Evolutionary conservation across 2,797 vertebrate species (phyloP), one percentile per base, ranked within the genome.

Genomic region (Hybognathus amarus): DNA sequence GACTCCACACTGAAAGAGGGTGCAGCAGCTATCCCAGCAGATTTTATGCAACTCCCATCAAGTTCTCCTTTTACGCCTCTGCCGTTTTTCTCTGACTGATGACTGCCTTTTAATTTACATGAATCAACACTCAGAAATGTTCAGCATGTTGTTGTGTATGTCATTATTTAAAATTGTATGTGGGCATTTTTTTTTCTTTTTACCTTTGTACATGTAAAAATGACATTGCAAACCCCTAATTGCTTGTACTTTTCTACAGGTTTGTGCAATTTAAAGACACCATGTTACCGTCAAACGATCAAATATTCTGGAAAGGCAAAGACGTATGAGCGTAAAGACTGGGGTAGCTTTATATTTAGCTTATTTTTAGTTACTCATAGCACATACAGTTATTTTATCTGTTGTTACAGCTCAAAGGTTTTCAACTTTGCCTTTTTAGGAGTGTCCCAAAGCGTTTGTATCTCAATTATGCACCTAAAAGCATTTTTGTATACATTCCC

Each of bases 401-500:
- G 3, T 40, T 45, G 18, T 81, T 64, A 63, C 56, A 45, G 78
- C 77, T 66, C 52, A 47, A 54, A 24, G 67, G 80, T 80, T 73
- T 79, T 79, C 24, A 56, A 63, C 40, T 50, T 71, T 82, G 75
- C 61, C 68, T 86, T 86, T 86, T 70, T 80, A 77, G 66, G 50
- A 71, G 27, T 33, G 45, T 77, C 79, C 79, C 74, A 76, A 85
- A 36, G 1, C 45, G 24, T 82, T 85, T 75, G 77, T 77, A 61
- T 80, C 40, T 74, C 76, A 79, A 18, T 67, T 71, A 80, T 82
- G 18, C 63, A n/a, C 40, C 67, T 68, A 64, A 52, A 66, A 38
- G 83, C 73, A 77, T 78, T 87, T 92, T 86, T 89, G 85, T 92
- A 87, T 81, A 86, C 84, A 79, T 87, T 85, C 70, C 69, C 52